Evolutionary conservation across 2,888 invertebrate species (phyloP).

Genomic region (Andrena camellia): DNA sequence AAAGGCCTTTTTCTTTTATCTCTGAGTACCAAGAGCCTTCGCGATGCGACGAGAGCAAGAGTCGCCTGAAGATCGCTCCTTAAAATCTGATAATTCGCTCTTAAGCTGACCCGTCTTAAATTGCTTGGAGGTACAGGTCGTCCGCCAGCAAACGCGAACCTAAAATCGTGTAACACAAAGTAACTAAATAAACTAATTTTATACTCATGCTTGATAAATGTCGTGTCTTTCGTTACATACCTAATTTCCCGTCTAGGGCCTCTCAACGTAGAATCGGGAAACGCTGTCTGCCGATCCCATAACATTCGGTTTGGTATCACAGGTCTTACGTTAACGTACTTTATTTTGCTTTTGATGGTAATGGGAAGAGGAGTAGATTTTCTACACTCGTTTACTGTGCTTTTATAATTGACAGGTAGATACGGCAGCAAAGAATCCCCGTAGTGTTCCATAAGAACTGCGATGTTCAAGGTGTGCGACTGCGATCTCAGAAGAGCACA

Average conservation of each 20-base stretch:
- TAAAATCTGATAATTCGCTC: constrained; percentile 83
- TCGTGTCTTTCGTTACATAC: constrained; percentile 64
- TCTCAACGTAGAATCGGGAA: constrained; percentile 81
- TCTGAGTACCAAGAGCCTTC: constrained; percentile 81
- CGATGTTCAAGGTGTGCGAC: constrained; percentile 73
- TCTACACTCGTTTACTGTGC: constrained; percentile 24
- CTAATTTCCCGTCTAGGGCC: constrained; percentile 82
- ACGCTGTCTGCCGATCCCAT: constrained; percentile 79
- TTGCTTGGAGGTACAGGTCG: constrained; percentile 82
- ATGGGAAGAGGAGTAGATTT: constrained; percentile 78
- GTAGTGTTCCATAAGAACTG: constrained; percentile 79
- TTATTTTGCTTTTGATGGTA: constrained; percentile 82
- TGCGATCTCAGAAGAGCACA: constrained; percentile 81
- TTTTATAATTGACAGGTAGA: constrained; percentile 61
- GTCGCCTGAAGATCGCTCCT: constrained; percentile 82
- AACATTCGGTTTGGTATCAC: constrained; percentile 66
- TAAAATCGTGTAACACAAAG: constrained; percentile 56
- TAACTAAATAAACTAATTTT: background rate
- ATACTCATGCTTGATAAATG: constrained; percentile 8
- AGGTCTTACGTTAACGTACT: constrained; percentile 79
- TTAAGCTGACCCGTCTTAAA: constrained; percentile 80
- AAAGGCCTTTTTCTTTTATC: constrained; percentile 77
- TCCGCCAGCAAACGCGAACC: constrained; percentile 83
- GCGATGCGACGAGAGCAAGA: constrained; percentile 81
- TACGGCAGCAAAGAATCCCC: constrained; percentile 83